Conservation (phyloP, 2,113 vertebrate species). For the Phrynosoma platyrhinos region DNA sequence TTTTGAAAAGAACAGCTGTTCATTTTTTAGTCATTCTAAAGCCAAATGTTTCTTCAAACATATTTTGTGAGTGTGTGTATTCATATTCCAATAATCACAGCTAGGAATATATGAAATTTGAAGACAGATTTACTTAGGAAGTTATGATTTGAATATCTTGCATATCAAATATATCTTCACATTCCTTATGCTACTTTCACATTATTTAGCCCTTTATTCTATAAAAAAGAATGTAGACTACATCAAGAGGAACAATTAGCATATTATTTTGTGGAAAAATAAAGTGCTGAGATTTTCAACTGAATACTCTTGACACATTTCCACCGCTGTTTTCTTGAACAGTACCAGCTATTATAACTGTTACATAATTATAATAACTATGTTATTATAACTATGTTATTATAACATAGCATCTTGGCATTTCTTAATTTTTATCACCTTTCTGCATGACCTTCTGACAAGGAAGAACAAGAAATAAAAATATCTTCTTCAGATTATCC, state of each 20-base stretch:
- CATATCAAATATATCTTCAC: conserved; percentile 35
- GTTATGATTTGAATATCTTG: conserved; percentile 18
- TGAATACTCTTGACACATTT: background rate
- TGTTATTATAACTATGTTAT: too few relatives aligned
- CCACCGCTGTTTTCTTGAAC: background rate
- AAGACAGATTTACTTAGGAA: conserved; percentile 27
- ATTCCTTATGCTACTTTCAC: background rate
- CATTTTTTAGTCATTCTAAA: background rate
- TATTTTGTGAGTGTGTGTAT: background rate
- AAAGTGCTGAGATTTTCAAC: conserved; percentile 30
- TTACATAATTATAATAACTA: too few relatives aligned
- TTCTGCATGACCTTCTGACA: background rate
- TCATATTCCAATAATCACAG: conserved; percentile 33
- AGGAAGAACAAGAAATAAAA: background rate
- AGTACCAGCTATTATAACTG: background rate
- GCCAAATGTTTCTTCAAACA: conserved; percentile 10
- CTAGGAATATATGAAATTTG: conserved; percentile 17
- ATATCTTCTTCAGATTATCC: background rate
- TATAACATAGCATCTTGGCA: background rate
- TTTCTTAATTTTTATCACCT: background rate
- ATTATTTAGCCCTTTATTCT: conserved; percentile 9
- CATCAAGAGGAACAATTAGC: conserved; percentile 11
- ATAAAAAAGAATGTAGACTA: background rate
- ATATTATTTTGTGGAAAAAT: conserved; percentile 35
- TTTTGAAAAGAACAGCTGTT: conserved; percentile 14